These are phyloP conservation scores for Craseonycteris thonglongyai DNA, from an alignment of 2,113 vertebrate species.

Conservation along the genomic window DNA sequence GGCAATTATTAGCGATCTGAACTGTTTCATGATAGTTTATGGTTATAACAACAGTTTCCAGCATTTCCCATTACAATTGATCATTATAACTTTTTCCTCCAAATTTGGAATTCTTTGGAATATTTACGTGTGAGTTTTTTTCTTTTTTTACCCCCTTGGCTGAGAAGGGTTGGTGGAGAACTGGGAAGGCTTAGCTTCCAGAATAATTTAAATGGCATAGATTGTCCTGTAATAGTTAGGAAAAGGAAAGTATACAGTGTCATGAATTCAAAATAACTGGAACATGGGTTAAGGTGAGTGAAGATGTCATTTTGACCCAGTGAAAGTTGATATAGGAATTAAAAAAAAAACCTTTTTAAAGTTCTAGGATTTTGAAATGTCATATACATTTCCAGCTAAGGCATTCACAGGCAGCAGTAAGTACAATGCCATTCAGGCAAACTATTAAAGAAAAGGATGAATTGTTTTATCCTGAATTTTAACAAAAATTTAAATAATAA, in stretches of 20 bases:
- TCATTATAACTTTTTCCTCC: not conserved
- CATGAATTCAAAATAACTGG: not conserved
- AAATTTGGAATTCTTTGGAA: not conserved
- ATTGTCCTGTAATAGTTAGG: not conserved
- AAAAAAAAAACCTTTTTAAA: too few species aligned
- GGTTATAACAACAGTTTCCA: not conserved
- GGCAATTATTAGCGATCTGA: not conserved
- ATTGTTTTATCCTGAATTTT: constrained; percentile 33
- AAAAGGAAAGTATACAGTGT: not conserved
- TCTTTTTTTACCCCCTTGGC: not conserved
- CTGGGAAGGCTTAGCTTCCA: not conserved
- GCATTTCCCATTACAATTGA: not conserved
- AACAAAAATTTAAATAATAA: not conserved
- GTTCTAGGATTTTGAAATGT: constrained; percentile 12
- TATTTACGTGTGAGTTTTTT: not conserved
- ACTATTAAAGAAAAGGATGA: not conserved
- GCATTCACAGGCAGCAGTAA: not conserved
- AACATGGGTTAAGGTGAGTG: not conserved
- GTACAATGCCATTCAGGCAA: not conserved
- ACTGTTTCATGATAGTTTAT: not conserved
- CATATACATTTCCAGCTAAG: not conserved
- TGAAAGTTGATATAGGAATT: not conserved
- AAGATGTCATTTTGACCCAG: not conserved
- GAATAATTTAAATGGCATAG: not conserved
- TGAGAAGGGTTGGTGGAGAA: not conserved